Percentiles rank a stretch among this genome's conserved stretches.
These are phyloP conservation scores for Balaenoptera acutorostrata DNA, from an alignment of 2,113 vertebrate species.

Conservation along the genomic window DNA sequence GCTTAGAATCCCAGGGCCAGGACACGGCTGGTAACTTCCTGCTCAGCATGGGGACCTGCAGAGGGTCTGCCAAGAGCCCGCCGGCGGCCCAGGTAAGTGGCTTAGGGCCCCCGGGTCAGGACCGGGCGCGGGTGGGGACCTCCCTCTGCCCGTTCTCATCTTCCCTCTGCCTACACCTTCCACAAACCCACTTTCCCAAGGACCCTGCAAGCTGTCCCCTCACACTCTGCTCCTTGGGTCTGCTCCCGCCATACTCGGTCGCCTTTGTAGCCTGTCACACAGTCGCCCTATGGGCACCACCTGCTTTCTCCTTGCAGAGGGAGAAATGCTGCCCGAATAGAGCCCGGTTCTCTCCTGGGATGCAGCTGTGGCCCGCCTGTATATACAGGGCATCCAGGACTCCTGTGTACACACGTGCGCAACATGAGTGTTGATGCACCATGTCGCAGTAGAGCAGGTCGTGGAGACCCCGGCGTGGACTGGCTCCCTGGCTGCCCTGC, in stretches of 20 bases:
- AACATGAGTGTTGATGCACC: background rate
- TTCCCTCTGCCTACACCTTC: background rate
- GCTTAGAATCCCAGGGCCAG: slow-evolving; percentile 88
- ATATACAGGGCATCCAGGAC: background rate
- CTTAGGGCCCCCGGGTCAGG: background rate
- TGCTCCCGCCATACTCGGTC: background rate
- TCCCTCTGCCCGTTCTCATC: background rate
- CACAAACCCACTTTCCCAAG: background rate
- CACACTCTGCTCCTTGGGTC: background rate
- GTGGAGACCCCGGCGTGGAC: background rate
- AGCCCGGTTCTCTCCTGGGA: background rate
- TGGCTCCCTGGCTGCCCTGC: background rate
- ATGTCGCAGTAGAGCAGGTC: background rate
- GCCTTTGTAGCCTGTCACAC: background rate
- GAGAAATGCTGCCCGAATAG: background rate
- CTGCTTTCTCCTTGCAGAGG: background rate
- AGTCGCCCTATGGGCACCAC: background rate
- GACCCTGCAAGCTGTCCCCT: background rate
- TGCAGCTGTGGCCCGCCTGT: background rate
- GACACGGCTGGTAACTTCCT: slow-evolving; percentile 82
- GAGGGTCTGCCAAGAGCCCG: slow-evolving; percentile 83
- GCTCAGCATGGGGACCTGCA: slow-evolving; percentile 85
- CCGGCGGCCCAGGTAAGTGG: slow-evolving; percentile 88
- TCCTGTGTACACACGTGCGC: accelerated
- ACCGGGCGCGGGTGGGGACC: background rate